Evolutionary conservation across 1,140 invertebrate species (phyloP).

Genomic region (Propsilocerus akamusi): DNA sequence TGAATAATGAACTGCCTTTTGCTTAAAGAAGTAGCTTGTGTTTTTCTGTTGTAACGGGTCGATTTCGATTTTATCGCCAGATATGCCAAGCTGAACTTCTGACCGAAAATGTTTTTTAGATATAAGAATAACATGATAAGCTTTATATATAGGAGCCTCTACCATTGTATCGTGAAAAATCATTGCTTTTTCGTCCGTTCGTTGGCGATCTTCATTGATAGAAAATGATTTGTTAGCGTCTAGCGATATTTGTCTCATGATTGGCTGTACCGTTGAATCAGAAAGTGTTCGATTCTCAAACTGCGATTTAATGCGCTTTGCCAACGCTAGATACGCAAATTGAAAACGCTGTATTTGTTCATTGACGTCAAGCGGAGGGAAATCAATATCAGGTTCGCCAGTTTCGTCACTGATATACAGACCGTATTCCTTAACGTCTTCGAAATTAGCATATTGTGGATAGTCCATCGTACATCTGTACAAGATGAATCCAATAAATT

Average conservation of each 20-base stretch:
- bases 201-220: conserved; percentile 11
- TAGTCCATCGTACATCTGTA: conserved; percentile 54
- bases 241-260: conserved; percentile 13
- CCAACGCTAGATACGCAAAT: conserved; percentile 72
- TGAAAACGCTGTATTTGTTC: conserved; percentile 86
- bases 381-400: conserved; percentile 88
- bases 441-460: conserved; percentile 30
- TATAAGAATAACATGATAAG: conserved; percentile 59
- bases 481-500: conserved; percentile 87
- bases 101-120: conserved; percentile 63
- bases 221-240: conserved; percentile 11
- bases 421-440: conserved; percentile 49
- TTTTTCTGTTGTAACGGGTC: conserved; percentile 55
- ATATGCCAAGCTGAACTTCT: conserved; percentile 70
- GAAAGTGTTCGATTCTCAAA: conserved; percentile 25
- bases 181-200: conserved; percentile 30
- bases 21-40: conserved; percentile 50
- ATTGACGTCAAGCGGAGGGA: conserved; percentile 70
- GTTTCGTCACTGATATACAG: conserved; percentile 91
- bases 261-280: conserved; percentile 18
- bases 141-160: conserved; percentile 68
- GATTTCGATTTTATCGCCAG: conserved; percentile 80
- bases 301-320: conserved; percentile 36
- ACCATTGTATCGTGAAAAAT: conserved; percentile 50
- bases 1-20: conserved; percentile 36